Evolutionary conservation across 2,888 invertebrate species (phyloP).

Genomic region (Mythimna lalbum): DNA sequence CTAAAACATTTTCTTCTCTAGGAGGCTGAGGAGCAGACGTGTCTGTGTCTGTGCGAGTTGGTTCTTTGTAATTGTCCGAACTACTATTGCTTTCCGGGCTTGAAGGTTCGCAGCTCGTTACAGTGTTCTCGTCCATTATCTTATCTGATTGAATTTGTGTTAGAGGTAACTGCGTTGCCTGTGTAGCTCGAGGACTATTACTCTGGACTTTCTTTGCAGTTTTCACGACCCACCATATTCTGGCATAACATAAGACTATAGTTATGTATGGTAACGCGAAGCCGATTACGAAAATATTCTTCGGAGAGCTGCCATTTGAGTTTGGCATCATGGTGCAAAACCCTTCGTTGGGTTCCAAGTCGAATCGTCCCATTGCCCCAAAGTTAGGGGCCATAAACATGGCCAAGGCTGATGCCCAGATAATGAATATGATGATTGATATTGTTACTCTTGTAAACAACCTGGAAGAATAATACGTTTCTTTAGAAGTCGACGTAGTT

Average conservation of each 20-base stretch:
- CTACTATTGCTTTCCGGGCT: conserved; percentile 9
- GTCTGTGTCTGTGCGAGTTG: background rate
- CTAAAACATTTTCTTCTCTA: conserved; percentile 50
- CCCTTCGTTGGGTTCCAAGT: conserved; percentile 93
- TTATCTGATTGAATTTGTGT: conserved; percentile 26
- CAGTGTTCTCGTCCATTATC: conserved; percentile 10
- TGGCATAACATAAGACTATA: conserved; percentile 95
- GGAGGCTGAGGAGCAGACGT: conserved; percentile 29
- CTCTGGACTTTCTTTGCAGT: conserved; percentile 87
- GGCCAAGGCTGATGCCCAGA: conserved; percentile 93
- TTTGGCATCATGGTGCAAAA: conserved; percentile 95
- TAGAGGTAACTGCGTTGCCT: conserved; percentile 58
- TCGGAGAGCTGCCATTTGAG: conserved; percentile 87
- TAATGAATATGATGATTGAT: conserved; percentile 92
- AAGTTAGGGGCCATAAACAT: conserved; percentile 93
- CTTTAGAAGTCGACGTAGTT: background rate
- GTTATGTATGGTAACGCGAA: conserved; percentile 95
- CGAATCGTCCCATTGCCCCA: conserved; percentile 94
- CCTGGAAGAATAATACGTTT: conserved; percentile 80
- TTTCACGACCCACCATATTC: conserved; percentile 95
- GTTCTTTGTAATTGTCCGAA: conserved; percentile 8
- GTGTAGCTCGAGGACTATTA: conserved; percentile 80
- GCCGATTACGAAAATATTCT: conserved; percentile 94
- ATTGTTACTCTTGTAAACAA: conserved; percentile 93
- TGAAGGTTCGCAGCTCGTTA: background rate